Conservation (phyloP, 2,888 invertebrate species). For the Mythimna lalbum region DNA sequence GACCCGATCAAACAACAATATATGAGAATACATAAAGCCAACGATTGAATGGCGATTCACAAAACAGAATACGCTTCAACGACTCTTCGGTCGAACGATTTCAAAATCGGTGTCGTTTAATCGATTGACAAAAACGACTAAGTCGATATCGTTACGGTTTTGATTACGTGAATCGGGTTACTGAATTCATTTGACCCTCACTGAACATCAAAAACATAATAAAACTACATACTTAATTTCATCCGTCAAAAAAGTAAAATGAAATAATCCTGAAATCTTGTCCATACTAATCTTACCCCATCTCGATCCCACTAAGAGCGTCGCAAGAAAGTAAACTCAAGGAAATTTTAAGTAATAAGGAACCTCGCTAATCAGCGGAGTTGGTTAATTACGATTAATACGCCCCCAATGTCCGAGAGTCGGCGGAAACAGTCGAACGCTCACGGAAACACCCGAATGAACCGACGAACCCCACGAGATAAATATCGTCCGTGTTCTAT, state of each 20-base stretch:
- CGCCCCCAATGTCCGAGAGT: conserved; percentile 68
- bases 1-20: too few species aligned
- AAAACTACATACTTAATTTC: too few species aligned
- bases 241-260: background rate
- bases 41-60: too few species aligned
- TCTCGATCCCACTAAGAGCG: conserved; percentile 73
- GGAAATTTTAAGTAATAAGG: conserved; percentile 88
- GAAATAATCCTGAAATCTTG: conserved; percentile 43
- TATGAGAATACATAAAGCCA: too few species aligned
- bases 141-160: too few species aligned
- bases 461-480: conserved; percentile 47
- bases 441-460: conserved; percentile 43
- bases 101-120: too few species aligned
- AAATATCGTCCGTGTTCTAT: conserved; percentile 51
- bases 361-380: conserved; percentile 79
- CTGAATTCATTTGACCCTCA: too few species aligned
- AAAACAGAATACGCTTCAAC: too few species aligned
- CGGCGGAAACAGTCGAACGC: conserved; percentile 53
- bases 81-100: too few species aligned
- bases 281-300: conserved; percentile 66
- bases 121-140: too few species aligned
- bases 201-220: background rate
- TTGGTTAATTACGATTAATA: conserved; percentile 83
- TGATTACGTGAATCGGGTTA: too few species aligned
- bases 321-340: conserved; percentile 82